phyloP scores from a whole-genome alignment of 2,797 vertebrate species.

The Bothrops alternatus region DNA sequence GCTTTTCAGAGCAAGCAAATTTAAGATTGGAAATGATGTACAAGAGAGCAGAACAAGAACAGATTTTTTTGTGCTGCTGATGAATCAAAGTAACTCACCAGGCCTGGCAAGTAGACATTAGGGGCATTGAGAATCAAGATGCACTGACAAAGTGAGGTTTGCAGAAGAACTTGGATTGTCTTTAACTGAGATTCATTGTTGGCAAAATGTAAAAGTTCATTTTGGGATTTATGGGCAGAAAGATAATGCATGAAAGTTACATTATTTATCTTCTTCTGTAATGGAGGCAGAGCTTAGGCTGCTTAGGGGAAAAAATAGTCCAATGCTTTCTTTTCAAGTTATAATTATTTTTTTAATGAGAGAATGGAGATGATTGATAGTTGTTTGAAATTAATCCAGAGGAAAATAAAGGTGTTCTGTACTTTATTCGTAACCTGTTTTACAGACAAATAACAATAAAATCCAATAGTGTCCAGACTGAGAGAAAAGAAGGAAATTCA shows the following conservation, averaged over 20 bases:
- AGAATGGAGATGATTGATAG: fast-evolving
- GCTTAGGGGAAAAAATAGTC: background rate
- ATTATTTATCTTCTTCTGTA: background rate
- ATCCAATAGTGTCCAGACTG: background rate
- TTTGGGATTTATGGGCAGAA: background rate
- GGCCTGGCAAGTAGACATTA: background rate
- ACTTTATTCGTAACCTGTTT: slow-evolving; percentile 8
- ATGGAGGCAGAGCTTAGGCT: background rate
- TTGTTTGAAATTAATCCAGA: fast-evolving
- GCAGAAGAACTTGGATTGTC: background rate
- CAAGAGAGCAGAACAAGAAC: background rate
- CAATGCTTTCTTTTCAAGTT: background rate
- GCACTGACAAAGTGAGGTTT: background rate
- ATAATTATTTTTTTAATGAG: background rate
- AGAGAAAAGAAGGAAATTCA: background rate
- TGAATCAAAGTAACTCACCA: background rate
- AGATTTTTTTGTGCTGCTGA: background rate
- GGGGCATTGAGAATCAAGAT: background rate
- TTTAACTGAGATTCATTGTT: background rate
- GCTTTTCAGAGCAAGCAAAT: background rate
- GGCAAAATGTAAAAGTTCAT: background rate
- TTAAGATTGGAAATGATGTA: background rate
- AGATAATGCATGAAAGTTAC: background rate
- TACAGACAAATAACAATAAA: fast-evolving
- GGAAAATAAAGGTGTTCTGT: background rate